Evolutionary conservation across 2,113 vertebrate genomes (phyloP).

Genomic region (Hassar affinis): DNA sequence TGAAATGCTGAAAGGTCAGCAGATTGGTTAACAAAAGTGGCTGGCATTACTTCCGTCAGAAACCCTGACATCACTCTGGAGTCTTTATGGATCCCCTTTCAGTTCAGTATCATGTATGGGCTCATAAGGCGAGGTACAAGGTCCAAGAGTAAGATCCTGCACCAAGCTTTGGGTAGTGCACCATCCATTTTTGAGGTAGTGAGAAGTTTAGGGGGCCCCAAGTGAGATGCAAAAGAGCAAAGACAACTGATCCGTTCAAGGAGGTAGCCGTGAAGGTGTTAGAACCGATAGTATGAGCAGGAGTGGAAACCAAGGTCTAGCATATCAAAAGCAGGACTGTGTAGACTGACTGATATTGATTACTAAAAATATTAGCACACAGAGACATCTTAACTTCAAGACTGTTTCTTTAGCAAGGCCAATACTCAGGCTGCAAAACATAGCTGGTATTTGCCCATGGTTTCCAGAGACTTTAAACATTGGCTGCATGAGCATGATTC

Average conservation of each 20-base stretch:
- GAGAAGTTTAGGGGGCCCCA: neutral
- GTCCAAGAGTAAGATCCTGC: neutral
- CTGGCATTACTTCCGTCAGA: neutral
- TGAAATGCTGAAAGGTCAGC: neutral
- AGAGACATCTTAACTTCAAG: neutral
- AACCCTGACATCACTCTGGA: neutral
- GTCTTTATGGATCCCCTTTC: neutral
- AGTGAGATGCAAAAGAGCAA: no score
- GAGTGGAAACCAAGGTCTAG: neutral
- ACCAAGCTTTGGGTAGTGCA: neutral
- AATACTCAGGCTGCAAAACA: neutral
- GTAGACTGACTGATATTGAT: neutral
- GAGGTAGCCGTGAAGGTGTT: neutral
- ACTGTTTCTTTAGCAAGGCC: neutral
- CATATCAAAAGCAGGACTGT: neutral
- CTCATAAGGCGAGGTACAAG: neutral
- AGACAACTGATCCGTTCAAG: neutral
- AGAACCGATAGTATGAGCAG: neutral
- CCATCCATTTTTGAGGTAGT: neutral
- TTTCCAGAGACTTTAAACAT: neutral
- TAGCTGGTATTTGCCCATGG: neutral
- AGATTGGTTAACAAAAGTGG: neutral
- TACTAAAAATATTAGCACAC: neutral
- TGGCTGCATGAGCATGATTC: neutral
- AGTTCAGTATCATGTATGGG: neutral